phyloP scores from a whole-genome alignment of 1,140 invertebrate genomes.

The Andrena cerasifolii region DNA sequence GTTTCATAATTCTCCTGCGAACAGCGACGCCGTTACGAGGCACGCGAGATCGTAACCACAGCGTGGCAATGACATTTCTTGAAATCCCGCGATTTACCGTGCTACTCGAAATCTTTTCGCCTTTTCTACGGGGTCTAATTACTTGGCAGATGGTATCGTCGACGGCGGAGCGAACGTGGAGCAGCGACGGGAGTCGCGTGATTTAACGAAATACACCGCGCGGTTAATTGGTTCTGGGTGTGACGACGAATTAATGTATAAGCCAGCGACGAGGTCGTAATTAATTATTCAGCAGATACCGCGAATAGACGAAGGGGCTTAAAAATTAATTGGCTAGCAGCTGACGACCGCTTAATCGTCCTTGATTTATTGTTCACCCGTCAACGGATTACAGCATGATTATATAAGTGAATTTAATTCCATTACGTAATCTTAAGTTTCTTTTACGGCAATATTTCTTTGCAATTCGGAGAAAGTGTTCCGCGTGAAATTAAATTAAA shows the following conservation, averaged over 20 bases:
- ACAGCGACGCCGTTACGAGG: too few species aligned
- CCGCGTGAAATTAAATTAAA: too few species aligned
- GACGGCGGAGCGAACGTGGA: neutral
- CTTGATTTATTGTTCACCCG: neutral
- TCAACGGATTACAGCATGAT: neutral
- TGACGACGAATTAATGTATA: conserved; percentile 19
- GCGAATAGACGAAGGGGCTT: neutral
- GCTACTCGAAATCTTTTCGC: conserved; percentile 23
- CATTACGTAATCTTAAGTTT: neutral
- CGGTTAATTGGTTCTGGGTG: conserved; percentile 35
- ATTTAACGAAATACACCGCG: conserved; percentile 31
- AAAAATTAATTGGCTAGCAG: neutral
- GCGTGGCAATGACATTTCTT: conserved; percentile 37
- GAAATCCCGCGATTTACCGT: neutral
- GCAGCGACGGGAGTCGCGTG: neutral
- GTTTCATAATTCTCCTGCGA: neutral
- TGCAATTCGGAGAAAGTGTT: too few species aligned
- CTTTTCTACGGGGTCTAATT: conserved; percentile 26
- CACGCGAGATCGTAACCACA: neutral
- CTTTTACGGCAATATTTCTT: neutral
- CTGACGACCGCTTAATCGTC: neutral
- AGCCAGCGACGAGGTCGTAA: conserved; percentile 7
- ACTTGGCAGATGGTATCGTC: conserved; percentile 30
- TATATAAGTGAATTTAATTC: neutral
- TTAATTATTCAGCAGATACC: conserved; percentile 23